Evolutionary conservation across 2,888 invertebrate genomes (phyloP).

Genomic region (Cremastinae sp.): DNA sequence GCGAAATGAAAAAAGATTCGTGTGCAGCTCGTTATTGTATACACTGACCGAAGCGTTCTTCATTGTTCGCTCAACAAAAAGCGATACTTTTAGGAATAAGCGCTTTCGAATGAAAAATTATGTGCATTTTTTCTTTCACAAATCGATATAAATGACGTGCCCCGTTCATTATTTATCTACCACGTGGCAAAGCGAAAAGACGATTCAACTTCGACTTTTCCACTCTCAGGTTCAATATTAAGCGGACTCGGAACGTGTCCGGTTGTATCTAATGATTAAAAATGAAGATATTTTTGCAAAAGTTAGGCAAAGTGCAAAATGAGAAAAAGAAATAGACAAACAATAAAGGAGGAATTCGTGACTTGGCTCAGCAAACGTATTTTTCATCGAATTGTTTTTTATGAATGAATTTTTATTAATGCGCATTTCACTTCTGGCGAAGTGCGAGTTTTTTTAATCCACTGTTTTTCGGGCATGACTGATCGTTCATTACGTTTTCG

Average conservation of each 20-base stretch:
- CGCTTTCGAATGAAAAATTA: constrained; percentile 34
- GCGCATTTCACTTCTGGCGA: no score
- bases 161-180: no score
- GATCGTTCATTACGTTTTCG: background rate
- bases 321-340: no score
- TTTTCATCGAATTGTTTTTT: no score
- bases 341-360: no score
- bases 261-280: no score
- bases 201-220: constrained; percentile 14
- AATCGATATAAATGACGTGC: constrained; percentile 1
- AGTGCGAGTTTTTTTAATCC: constrained; percentile 5
- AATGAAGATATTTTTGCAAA: constrained; percentile 5
- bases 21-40: constrained; percentile 16
- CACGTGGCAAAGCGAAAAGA: constrained; percentile 15
- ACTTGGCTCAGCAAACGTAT: no score
- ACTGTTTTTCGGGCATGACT: constrained; percentile 1
- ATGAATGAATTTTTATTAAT: no score
- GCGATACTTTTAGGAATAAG: constrained; percentile 28
- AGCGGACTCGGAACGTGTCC: constrained; percentile 3
- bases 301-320: constrained; percentile 3
- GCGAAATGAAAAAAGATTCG: constrained; percentile 26
- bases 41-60: no score
- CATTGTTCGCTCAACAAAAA: constrained; percentile 25
- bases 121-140: constrained; percentile 35
- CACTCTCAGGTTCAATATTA: constrained; percentile 36